Base-by-base conservation (phyloP, 2,113 vertebrate genomes). In the Trogon surrucura region DNA sequence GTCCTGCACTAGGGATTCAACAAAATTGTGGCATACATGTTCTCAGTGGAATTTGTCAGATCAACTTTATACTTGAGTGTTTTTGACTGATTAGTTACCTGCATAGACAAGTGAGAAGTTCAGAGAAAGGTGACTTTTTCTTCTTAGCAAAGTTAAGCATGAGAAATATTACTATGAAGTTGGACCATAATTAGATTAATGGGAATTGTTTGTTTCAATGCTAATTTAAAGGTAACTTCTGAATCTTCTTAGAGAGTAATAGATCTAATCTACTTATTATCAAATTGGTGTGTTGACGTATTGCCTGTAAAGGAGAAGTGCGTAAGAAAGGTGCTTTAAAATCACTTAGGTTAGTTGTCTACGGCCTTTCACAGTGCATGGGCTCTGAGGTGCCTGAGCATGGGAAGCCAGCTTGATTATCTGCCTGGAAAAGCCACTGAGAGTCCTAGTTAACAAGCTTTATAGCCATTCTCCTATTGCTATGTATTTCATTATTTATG, bases 91-190 rank as follows among this genome's bases (percentile, higher is more conserved):
- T 48, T 73, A 64, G 50, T 62, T 86, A 29, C 72, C 57, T 0
- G 0, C 51, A 90, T 22, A 72, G 71, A 83, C 44, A 64, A 88
- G 44, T 51, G 80, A 92, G 51, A 34, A 65, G 51, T 95, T 96
- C 95, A 91, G 88, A 93, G 60, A 78, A 83, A 91, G 67, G 67
- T 91, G 62, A 92, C 25, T 48, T 80, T 91, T 80, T 73, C 44
- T 90, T 80, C 54, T 80, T 21, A 38, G 45, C 47, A 78, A 94
- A 79, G n/a, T 83, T 91, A 91, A 38, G 34, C 58, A 73, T 54
- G 23, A 58, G 54, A 91, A 66, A 16, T 62, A 61, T 66, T 71
- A 23, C 29, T 56, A 73, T 14, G 11, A 18, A 80, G 18, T 48
- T 32, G 54, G 34, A 50, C 19, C 1, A 0, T 66, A 77, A 70